Percentiles rank a stretch among this genome's conserved stretches.
Conservation (phyloP, 1,140 invertebrate species). For the Nomia melanderi region DNA sequence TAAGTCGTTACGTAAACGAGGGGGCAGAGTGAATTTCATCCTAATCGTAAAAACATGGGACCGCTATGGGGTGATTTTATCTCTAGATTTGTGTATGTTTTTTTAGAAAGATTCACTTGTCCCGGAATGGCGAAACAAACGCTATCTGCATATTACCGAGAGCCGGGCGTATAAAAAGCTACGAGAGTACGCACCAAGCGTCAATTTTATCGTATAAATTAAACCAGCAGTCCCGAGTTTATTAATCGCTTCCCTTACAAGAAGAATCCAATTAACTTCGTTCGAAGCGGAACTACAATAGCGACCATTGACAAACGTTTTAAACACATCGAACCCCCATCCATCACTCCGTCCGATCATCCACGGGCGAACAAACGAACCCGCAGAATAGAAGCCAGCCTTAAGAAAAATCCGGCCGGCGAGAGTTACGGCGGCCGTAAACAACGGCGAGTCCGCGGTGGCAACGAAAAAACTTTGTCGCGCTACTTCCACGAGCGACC, state of each 20-base stretch:
- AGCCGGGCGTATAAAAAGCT: not conserved
- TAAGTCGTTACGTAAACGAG: not conserved
- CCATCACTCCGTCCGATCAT: too few relatives aligned
- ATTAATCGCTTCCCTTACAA: too few relatives aligned
- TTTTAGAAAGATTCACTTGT: not conserved
- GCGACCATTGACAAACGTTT: too few relatives aligned
- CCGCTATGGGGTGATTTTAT: not conserved
- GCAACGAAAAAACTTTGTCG: not conserved
- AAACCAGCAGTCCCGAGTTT: too few relatives aligned
- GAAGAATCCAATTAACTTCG: too few relatives aligned
- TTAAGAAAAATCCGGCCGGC: not conserved
- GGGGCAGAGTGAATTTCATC: slow-evolving; percentile 2
- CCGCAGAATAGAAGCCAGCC: too few relatives aligned
- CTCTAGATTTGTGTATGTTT: not conserved
- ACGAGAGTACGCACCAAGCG: not conserved
- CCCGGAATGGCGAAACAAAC: not conserved
- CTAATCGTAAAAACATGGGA: not conserved
- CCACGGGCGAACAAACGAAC: too few relatives aligned
- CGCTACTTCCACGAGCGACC: not conserved
- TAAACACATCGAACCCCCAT: too few relatives aligned
- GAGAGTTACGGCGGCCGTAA: not conserved
- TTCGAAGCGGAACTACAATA: too few relatives aligned
- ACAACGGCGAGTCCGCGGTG: not conserved
- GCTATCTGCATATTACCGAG: not conserved
- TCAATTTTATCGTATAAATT: too few relatives aligned